Conservation (phyloP, 2,113 vertebrate species). For the Bucco capensis region DNA sequence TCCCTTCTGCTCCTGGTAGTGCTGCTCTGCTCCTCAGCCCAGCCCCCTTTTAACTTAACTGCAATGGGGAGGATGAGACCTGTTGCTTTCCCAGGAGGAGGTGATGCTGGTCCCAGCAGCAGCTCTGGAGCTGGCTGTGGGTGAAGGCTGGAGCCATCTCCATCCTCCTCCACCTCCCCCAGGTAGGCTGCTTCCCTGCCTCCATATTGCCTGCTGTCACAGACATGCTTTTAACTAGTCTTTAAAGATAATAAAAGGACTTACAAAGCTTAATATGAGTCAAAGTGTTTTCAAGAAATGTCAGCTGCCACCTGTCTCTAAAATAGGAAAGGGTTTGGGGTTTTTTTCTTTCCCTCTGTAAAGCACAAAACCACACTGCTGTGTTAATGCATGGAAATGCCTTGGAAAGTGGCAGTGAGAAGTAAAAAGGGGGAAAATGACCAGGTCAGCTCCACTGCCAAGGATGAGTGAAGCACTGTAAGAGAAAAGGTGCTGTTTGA, state of each 20-base stretch:
- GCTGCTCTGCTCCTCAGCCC: neutral
- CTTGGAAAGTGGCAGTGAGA: neutral
- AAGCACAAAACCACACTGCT: constrained; percentile 50
- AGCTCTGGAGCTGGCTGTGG: neutral
- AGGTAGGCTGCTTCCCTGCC: neutral
- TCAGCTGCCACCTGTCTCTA: constrained; percentile 44
- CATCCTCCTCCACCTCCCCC: neutral
- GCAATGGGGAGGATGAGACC: neutral
- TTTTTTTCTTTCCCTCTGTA: neutral
- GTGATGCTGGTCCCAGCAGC: neutral
- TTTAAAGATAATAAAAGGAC: constrained; percentile 54
- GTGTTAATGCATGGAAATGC: constrained; percentile 53
- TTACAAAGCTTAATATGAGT: constrained; percentile 42
- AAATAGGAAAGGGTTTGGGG: neutral
- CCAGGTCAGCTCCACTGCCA: constrained; percentile 48
- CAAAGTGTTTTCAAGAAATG: constrained; percentile 56
- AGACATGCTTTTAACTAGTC: constrained; percentile 28
- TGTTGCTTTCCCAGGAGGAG: neutral
- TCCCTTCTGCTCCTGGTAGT: accelerated
- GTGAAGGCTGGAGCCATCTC: neutral
- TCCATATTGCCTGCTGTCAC: neutral
- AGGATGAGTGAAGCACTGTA: constrained; percentile 22
- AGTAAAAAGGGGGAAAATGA: constrained; percentile 39
- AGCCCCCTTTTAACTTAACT: accelerated
- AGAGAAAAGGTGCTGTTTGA: constrained; percentile 22